Percentiles rank a stretch among this genome's conserved stretches.
These are phyloP conservation scores for Cottoperca gobio DNA, from an alignment of 2,797 vertebrate species.

Conservation along the genomic window DNA sequence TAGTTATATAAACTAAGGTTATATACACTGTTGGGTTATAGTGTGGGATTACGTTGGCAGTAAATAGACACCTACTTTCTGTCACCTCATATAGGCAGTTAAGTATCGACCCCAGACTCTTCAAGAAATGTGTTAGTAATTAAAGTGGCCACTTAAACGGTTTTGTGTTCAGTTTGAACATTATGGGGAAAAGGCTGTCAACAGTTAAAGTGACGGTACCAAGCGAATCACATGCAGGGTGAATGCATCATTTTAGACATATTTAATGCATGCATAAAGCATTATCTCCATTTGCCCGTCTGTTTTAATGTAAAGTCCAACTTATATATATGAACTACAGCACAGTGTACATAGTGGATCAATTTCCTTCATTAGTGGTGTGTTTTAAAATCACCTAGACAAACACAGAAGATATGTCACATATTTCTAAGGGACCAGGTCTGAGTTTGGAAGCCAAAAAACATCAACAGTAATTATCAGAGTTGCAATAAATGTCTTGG, in stretches of 20 bases:
- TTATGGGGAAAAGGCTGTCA: background rate
- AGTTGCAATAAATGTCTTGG: background rate
- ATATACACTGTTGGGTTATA: conserved; percentile 3
- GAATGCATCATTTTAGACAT: conserved; percentile 4
- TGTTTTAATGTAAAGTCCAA: conserved; percentile 9
- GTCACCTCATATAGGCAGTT: background rate
- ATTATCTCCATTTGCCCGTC: conserved; percentile 10
- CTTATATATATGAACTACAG: background rate
- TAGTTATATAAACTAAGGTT: no score
- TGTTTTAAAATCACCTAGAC: background rate
- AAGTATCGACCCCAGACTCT: background rate
- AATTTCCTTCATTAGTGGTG: background rate
- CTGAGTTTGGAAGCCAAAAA: background rate
- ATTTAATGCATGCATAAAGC: background rate
- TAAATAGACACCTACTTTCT: conserved; percentile 24
- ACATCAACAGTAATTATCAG: background rate
- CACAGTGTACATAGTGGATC: background rate
- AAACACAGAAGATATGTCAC: conserved; percentile 4
- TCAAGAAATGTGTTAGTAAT: conserved; percentile 27
- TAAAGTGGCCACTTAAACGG: background rate
- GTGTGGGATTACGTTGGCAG: conserved; percentile 12
- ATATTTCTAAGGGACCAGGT: background rate
- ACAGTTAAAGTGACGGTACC: background rate
- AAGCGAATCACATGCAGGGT: background rate
- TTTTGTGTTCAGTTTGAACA: background rate